Evolutionary conservation across 2,113 vertebrate genomes (phyloP), one percentile per base, ranked within the genome.

Genomic region (Pelobates fuscus): DNA sequence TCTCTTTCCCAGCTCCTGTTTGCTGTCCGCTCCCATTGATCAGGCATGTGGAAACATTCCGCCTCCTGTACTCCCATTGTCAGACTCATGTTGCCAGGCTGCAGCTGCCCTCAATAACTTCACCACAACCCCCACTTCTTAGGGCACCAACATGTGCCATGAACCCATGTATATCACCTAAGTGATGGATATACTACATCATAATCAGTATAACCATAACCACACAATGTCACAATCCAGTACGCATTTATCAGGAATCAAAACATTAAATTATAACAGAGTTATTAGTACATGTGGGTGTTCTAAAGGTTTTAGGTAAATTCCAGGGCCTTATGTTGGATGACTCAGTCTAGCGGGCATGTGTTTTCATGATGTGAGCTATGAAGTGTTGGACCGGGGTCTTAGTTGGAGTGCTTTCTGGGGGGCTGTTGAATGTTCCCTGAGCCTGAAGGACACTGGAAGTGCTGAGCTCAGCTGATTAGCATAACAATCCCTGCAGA

Each of bases 31-130:
- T 91, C 90, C 90, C 87, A 93, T 92, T 93, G 91, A 91, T 88
- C 91, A 92, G 88, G 90, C 92, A 92, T 92, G 91, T 91, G 90
- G 90, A 93, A 93, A 91, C 90, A 92, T 93, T 91, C 90, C 88
- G 86, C 87, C 88, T 90, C 88, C 89, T 83, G 84, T 80, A 81
- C 86, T 88, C 87, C 89, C 88, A 90, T 92, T 91, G 91, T 91
- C 83, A 83, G 83, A 1, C 66, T 85, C 80, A 18, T 81, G 90
- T 93, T 91, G 90, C 90, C 90, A 92, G 87, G 90, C 89, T 89
- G 89, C 91, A 71, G 82, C 85, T 86, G 82, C 84, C 85, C 86
- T 86, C 87, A 87, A 88, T 86, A 86, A 84, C 84, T 86, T 85
- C 79, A 83, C 86, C 84, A 84, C 86, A 83, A 83, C 85, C 79